Conservation (phyloP, 1,140 invertebrate genomes). For the Battus philenor region DNA sequence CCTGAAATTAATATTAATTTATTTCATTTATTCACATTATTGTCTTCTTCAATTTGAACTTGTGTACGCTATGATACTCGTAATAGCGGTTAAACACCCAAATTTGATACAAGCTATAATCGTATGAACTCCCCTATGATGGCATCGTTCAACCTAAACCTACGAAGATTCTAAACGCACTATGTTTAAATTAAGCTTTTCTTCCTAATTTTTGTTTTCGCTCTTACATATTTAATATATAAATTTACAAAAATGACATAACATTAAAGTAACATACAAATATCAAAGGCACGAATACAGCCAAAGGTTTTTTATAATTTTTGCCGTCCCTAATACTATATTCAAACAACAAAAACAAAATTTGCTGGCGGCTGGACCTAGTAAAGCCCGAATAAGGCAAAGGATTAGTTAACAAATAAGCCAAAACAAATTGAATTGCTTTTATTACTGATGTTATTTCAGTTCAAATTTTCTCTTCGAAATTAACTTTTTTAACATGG, state of each 20-base stretch:
- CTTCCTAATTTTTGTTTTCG: no score
- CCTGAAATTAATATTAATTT: no score
- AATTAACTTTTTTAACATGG: constrained; percentile 15
- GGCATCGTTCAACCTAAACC: no score
- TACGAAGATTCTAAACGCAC: no score
- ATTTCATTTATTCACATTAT: no score
- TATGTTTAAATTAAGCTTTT: no score
- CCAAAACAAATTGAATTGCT: constrained; percentile 16
- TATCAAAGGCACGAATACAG: constrained; percentile 5
- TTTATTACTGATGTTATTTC: constrained; percentile 13
- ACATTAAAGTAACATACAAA: background rate
- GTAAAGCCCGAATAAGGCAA: constrained; percentile 13
- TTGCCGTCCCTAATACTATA: constrained; percentile 4
- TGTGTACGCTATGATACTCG: no score
- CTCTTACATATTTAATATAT: no score
- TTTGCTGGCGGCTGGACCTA: constrained; percentile 14
- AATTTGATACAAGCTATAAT: no score
- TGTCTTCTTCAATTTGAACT: no score
- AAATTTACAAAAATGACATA: background rate
- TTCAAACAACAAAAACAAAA: constrained; percentile 16
- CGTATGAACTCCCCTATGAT: no score
- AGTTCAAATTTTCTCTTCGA: constrained; percentile 9
- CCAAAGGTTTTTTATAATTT: constrained; percentile 11
- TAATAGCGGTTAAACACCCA: no score
- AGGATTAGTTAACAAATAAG: constrained; percentile 17